These are phyloP conservation scores for Ptychodera flava DNA, from an alignment of 35 echinoderm and acorn worm genomes.

Conservation along the genomic window DNA sequence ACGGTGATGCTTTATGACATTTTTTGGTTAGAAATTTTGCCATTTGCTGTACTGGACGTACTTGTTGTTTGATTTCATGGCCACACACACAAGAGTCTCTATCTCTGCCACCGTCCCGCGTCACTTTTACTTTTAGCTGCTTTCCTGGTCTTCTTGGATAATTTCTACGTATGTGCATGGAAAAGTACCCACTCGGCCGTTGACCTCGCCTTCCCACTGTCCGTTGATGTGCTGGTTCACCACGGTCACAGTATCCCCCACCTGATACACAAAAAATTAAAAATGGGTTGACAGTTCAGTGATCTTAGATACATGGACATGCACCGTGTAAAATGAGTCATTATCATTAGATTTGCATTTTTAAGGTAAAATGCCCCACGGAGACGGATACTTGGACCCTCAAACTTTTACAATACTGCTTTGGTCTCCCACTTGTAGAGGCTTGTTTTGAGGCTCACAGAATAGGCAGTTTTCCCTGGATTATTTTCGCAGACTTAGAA, in stretches of 20 bases:
- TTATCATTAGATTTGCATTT: no score
- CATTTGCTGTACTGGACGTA: neutral
- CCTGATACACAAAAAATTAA: neutral
- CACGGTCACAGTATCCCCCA: conserved; percentile 17
- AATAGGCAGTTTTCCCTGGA: no score
- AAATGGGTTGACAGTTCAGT: no score
- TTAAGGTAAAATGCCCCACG: no score
- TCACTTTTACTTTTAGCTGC: neutral
- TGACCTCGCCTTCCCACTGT: conserved; percentile 47
- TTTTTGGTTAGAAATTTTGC: neutral
- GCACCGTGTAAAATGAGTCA: no score
- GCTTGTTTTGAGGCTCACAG: no score
- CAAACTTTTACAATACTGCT: no score
- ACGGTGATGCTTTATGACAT: neutral
- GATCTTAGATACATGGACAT: no score
- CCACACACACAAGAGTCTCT: neutral
- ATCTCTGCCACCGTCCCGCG: neutral
- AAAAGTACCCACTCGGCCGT: conserved; percentile 23
- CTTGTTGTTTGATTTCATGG: no score
- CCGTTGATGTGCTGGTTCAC: conserved; percentile 32
- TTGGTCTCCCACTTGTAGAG: no score
- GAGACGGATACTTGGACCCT: no score
- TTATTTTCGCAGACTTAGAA: no score
- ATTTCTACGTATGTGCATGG: conserved; percentile 39
- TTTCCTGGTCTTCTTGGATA: neutral